These are phyloP conservation scores for Scotopteryx bipunctaria DNA, from an alignment of 2,888 invertebrate species.

Conservation along the genomic window DNA sequence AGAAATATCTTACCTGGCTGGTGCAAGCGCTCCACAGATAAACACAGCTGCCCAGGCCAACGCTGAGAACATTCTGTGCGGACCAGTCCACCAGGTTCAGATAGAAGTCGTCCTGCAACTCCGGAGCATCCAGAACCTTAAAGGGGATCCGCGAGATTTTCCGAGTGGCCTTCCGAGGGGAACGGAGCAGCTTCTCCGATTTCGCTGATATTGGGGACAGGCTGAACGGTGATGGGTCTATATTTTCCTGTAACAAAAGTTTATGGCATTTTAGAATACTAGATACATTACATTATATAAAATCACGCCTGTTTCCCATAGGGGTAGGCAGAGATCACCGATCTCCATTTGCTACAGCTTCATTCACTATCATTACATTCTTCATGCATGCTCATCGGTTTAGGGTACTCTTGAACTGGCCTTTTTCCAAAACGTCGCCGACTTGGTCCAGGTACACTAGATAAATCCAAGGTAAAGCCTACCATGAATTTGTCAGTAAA, in stretches of 20 bases:
- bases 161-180: slow-evolving; percentile 98
- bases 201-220: slow-evolving; percentile 97
- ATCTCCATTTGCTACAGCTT: too few species aligned
- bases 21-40: slow-evolving; percentile 99
- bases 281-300: too few species aligned
- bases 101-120: slow-evolving; percentile 99
- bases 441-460: too few species aligned
- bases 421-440: too few species aligned
- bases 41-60: slow-evolving; percentile 98
- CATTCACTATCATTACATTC: too few species aligned
- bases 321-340: too few species aligned
- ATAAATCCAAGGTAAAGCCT: too few species aligned
- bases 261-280: background rate
- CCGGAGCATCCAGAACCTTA: slow-evolving; percentile 98
- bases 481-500: too few species aligned
- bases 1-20: slow-evolving; percentile 89
- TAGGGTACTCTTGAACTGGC: too few species aligned
- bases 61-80: slow-evolving; percentile 98
- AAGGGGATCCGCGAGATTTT: slow-evolving; percentile 99
- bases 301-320: too few species aligned
- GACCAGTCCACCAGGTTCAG: slow-evolving; percentile 99
- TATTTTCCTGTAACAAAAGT: slow-evolving; percentile 85
- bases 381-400: too few species aligned
- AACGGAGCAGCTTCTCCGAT: slow-evolving; percentile 96
- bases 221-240: slow-evolving; percentile 95